Conservation (phyloP, 2,888 invertebrate genomes). For the Cerastis leucographa region DNA sequence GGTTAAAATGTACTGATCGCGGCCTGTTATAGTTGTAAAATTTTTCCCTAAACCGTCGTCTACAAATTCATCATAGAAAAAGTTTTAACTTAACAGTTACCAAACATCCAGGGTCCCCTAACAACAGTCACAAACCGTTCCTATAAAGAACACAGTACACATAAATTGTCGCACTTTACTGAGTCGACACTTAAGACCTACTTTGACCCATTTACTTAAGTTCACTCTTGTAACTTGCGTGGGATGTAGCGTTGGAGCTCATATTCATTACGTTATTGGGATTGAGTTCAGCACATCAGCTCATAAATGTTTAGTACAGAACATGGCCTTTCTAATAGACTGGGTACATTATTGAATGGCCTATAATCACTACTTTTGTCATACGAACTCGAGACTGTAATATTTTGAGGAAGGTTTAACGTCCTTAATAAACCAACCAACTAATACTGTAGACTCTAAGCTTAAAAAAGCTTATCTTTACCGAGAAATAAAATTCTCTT, state of each 20-base stretch:
- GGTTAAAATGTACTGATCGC: neutral
- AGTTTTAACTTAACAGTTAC: neutral
- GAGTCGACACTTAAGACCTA: conserved; percentile 49
- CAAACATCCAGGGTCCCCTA: neutral
- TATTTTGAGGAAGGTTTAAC: neutral
- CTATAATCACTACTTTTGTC: conserved; percentile 17
- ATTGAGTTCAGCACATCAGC: conserved; percentile 45
- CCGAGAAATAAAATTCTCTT: neutral
- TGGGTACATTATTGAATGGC: conserved; percentile 34
- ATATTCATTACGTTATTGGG: conserved; percentile 58
- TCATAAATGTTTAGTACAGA: conserved; percentile 49
- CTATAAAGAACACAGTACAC: conserved; percentile 26
- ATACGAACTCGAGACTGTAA: neutral
- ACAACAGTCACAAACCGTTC: conserved; percentile 19
- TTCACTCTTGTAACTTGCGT: conserved; percentile 53
- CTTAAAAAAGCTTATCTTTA: neutral
- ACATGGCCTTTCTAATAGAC: conserved; percentile 39
- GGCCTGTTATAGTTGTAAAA: neutral
- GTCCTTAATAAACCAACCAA: too few relatives aligned
- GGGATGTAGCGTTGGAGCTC: conserved; percentile 48
- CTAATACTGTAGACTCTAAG: neutral
- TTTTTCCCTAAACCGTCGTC: neutral
- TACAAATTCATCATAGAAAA: neutral
- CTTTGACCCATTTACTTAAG: conserved; percentile 58
- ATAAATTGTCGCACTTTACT: conserved; percentile 50